Conservation (phyloP, 2,113 vertebrate species). For the Amia ocellicauda region DNA sequence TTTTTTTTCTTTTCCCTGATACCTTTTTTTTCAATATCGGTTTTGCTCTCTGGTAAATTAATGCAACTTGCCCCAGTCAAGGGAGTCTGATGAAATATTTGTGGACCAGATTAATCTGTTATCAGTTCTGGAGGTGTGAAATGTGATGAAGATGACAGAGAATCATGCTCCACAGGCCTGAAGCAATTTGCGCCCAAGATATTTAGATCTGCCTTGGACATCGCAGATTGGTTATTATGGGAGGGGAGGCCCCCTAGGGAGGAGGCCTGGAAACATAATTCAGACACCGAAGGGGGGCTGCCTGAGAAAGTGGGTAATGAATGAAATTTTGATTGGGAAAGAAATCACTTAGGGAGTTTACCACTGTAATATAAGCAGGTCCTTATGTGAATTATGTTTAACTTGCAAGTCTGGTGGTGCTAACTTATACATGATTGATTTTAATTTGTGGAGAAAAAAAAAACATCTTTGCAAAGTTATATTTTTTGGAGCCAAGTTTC, state of each 20-base stretch:
- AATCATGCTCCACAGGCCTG: conserved; percentile 55
- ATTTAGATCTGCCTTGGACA: conserved; percentile 72
- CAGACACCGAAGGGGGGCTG: conserved; percentile 60
- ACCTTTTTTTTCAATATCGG: conserved; percentile 40
- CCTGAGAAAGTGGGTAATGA: conserved; percentile 68
- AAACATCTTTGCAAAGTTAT: not conserved
- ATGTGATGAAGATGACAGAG: conserved; percentile 73
- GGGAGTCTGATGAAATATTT: conserved; percentile 71
- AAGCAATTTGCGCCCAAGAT: conserved; percentile 72
- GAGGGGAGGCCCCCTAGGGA: conserved; percentile 63
- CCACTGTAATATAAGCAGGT: conserved; percentile 19
- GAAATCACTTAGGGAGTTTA: conserved; percentile 52
- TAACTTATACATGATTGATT: conserved; percentile 35
- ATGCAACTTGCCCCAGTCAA: conserved; percentile 53
- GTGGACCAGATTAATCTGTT: conserved; percentile 73
- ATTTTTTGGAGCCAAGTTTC: not conserved
- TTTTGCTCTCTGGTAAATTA: conserved; percentile 55
- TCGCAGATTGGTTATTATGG: conserved; percentile 63
- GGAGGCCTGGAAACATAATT: conserved; percentile 69
- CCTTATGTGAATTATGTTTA: conserved; percentile 40
- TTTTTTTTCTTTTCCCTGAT: not conserved
- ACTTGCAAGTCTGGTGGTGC: conserved; percentile 26
- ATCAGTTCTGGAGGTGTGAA: conserved; percentile 69
- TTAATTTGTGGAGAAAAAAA: conserved; percentile 22
- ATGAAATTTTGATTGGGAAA: conserved; percentile 71